A percentile compares a stretch with the other conserved stretches of the same genome.
Conservation (phyloP, 2,888 invertebrate genomes). For the Vesta saturnalis region DNA sequence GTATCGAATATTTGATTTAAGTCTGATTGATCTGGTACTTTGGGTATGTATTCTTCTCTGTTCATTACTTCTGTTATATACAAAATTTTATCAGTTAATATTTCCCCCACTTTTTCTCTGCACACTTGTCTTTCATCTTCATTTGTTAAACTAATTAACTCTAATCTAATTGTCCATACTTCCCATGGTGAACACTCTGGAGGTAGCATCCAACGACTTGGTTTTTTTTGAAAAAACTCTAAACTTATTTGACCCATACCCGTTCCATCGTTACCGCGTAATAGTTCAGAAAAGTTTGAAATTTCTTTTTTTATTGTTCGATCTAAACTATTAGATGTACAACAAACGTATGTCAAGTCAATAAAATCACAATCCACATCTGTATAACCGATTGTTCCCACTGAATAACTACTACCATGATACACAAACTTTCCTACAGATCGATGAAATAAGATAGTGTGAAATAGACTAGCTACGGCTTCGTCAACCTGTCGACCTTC, state of each 20-base stretch:
- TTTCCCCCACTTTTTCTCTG: conserved; percentile 87
- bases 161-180: conserved; percentile 95
- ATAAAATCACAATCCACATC: conserved; percentile 99
- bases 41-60: conserved; percentile 94
- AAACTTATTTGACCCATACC: conserved; percentile 86
- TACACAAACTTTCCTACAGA: conserved; percentile 94
- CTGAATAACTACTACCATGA: conserved; percentile 92
- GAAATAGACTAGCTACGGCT: conserved; percentile 90
- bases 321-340: conserved; percentile 83
- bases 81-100: conserved; percentile 91
- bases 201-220: conserved; percentile 89
- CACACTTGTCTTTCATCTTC: conserved; percentile 89
- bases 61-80: conserved; percentile 97
- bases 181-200: conserved; percentile 98
- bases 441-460: conserved; percentile 91
- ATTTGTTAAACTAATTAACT: conserved; percentile 84
- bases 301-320: conserved; percentile 79
- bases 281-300: conserved; percentile 79
- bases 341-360: conserved; percentile 97
- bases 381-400: conserved; percentile 94
- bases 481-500: conserved; percentile 94
- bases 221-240: conserved; percentile 94
- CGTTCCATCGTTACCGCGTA: conserved; percentile 76
- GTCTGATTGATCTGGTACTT: conserved; percentile 93
- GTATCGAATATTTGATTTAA: conserved; percentile 95